Evolutionary conservation across 2,797 vertebrate genomes (phyloP).

Genomic region (Morelia viridis): DNA sequence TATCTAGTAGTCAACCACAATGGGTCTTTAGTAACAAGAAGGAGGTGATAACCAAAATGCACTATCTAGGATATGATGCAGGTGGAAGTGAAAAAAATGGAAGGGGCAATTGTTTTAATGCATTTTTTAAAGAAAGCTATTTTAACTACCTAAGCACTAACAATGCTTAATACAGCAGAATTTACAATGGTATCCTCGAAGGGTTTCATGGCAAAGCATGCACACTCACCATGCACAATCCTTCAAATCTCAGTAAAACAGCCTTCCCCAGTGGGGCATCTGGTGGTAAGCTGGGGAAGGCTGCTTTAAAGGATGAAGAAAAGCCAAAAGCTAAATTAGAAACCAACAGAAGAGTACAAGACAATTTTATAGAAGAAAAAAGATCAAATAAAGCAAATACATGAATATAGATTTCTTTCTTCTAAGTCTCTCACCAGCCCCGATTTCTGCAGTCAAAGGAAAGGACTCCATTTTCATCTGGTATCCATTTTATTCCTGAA

Average conservation of each 20-base stretch:
- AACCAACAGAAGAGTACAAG: not conserved
- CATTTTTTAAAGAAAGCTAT: not conserved
- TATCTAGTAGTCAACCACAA: not conserved
- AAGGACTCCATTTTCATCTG: constrained; percentile 92
- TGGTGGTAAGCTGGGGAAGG: too few species aligned
- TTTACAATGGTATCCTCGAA: not conserved
- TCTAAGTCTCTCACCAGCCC: constrained; percentile 82
- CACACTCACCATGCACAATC: not conserved
- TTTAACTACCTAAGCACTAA: not conserved
- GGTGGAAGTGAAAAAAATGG: not conserved
- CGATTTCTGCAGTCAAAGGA: constrained; percentile 93
- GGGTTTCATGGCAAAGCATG: not conserved
- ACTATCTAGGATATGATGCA: rapidly evolving
- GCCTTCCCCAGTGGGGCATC: too few species aligned
- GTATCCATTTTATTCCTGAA: constrained; percentile 92
- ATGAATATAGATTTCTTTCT: not conserved
- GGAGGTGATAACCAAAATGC: not conserved
- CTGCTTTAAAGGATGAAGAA: not conserved
- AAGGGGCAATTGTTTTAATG: not conserved
- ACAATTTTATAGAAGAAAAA: not conserved
- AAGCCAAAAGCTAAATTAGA: not conserved
- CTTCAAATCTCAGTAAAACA: not conserved
- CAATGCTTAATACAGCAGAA: too few species aligned
- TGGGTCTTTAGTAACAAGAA: not conserved
- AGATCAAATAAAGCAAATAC: not conserved